Conservation (phyloP, 2,888 invertebrate species). For the Melanophora roralis region DNA sequence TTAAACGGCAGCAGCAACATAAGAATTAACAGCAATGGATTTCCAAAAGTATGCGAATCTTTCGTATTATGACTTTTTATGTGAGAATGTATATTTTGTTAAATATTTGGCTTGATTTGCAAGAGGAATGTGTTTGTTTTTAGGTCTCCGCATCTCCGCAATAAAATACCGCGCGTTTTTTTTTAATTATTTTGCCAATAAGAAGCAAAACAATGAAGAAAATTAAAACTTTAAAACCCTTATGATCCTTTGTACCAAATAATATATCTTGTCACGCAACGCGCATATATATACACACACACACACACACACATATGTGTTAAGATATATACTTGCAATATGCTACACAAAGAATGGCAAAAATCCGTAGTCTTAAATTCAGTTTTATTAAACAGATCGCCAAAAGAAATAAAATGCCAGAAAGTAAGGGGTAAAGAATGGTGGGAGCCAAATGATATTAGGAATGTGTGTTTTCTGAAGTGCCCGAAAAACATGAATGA, state of each 20-base stretch:
- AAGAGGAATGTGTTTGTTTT: constrained; percentile 13
- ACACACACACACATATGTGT: no score
- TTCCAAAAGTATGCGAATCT: constrained; percentile 52
- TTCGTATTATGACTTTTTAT: constrained; percentile 17
- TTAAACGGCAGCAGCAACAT: not conserved
- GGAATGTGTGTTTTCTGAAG: constrained; percentile 10
- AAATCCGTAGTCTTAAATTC: constrained; percentile 21
- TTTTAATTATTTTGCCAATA: not conserved
- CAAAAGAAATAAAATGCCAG: constrained; percentile 18
- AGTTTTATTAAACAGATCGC: constrained; percentile 30
- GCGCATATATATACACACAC: no score
- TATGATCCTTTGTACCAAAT: constrained; percentile 49
- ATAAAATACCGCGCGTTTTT: no score
- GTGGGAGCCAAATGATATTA: not conserved
- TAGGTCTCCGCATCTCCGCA: no score
- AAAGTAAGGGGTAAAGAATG: not conserved
- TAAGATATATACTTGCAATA: not conserved
- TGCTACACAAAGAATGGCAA: constrained; percentile 16
- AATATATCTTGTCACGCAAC: no score
- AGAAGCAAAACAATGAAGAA: constrained; percentile 24
- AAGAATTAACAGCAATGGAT: constrained; percentile 9
- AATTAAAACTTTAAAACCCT: constrained; percentile 35
- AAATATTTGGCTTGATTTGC: constrained; percentile 40
- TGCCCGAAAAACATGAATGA: constrained; percentile 73
- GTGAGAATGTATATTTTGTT: not conserved